Conservation (phyloP, 2,797 vertebrate species). For the Centropyge bicolor region DNA sequence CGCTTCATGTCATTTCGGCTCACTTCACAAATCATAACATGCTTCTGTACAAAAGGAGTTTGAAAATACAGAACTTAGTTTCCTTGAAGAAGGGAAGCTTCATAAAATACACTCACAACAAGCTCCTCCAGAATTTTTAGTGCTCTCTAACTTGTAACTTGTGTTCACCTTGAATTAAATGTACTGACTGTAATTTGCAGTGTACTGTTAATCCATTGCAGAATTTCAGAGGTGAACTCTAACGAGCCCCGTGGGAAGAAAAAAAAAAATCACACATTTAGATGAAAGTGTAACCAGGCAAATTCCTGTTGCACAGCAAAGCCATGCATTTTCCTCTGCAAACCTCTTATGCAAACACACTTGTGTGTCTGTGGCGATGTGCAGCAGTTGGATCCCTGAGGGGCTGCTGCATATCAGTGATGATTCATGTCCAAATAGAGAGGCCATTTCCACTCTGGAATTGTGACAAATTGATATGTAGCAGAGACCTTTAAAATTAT, state of each 20-base stretch:
- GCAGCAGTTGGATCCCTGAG: constrained; percentile 4
- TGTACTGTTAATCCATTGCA: neutral
- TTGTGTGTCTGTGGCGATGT: constrained; percentile 16
- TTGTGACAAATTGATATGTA: constrained; percentile 17
- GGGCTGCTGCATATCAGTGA: constrained; percentile 30
- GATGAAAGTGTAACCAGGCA: neutral
- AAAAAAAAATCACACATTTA: neutral
- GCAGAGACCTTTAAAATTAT: constrained; percentile 12
- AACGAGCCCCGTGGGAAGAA: neutral
- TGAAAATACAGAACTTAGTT: neutral
- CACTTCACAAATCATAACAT: constrained; percentile 1
- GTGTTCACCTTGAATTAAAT: constrained; percentile 39
- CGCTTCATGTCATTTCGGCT: neutral
- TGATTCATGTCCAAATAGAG: constrained; percentile 52
- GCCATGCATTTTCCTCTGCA: neutral
- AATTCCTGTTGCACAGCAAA: constrained; percentile 6
- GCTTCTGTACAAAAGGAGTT: neutral
- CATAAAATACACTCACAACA: neutral
- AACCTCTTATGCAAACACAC: constrained; percentile 13
- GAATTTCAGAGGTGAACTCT: constrained; percentile 2
- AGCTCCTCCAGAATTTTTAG: neutral
- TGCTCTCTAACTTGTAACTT: constrained; percentile 31
- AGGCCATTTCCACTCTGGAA: constrained; percentile 22
- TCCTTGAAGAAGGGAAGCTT: neutral
- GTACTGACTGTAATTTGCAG: neutral